Evolutionary conservation across 2,888 invertebrate genomes (phyloP).

Genomic region (Drosophila nr. perissopoda): DNA sequence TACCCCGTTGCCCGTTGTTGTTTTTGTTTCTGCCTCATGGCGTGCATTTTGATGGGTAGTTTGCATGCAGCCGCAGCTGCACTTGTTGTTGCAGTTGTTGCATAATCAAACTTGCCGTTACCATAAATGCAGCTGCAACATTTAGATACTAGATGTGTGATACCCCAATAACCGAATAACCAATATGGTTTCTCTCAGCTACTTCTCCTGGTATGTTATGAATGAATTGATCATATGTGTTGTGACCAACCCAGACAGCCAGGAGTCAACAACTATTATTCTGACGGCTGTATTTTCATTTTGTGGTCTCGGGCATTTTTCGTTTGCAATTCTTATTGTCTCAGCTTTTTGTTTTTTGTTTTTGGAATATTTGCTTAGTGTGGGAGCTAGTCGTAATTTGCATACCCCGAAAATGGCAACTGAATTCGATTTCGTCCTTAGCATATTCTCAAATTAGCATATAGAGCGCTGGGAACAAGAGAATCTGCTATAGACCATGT

Average conservation of each 20-base stretch:
- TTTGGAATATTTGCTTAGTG: conserved; percentile 8
- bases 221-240: conserved; percentile 44
- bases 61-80: conserved; percentile 24
- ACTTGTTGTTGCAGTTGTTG: conserved; percentile 34
- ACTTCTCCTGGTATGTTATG: conserved; percentile 15
- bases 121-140: conserved; percentile 65
- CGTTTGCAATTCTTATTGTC: conserved; percentile 37
- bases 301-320: conserved; percentile 39
- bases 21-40: conserved; percentile 43
- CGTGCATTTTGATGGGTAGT: conserved; percentile 67
- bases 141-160: conserved; percentile 23
- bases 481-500: conserved; percentile 52
- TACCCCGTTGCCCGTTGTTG: conserved; percentile 33
- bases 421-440: conserved; percentile 32
- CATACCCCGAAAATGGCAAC: conserved; percentile 59
- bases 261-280: conserved; percentile 13
- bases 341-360: background rate
- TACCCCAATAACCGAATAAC: conserved; percentile 28
- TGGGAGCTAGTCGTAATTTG: conserved; percentile 54
- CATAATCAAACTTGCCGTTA: conserved; percentile 71
- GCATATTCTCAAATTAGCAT: conserved; percentile 50
- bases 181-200: conserved; percentile 24
- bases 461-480: conserved; percentile 41
- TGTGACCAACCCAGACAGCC: conserved; percentile 7
- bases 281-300: conserved; percentile 25